Evolutionary conservation across 2,797 vertebrate genomes (phyloP).

Genomic region (Characodon lateralis): DNA sequence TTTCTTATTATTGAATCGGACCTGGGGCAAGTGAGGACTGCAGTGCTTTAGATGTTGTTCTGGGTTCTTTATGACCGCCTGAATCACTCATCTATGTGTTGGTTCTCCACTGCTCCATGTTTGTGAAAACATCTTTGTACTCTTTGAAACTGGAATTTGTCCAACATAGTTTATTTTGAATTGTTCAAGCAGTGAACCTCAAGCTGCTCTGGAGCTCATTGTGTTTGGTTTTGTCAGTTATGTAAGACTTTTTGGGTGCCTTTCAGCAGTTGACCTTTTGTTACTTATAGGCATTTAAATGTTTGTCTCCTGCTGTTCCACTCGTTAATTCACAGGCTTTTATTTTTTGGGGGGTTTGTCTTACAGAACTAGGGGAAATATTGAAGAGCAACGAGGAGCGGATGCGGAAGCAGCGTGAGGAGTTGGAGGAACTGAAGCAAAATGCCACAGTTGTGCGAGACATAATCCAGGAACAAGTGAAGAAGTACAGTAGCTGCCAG

Average conservation of each 20-base stretch:
- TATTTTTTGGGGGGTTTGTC: not conserved
- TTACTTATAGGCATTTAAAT: not conserved
- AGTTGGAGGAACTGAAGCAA: constrained; percentile 77
- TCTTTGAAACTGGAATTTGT: not conserved
- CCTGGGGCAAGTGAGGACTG: not conserved
- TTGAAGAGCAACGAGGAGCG: constrained; percentile 80
- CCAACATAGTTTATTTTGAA: not conserved
- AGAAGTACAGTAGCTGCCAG: constrained; percentile 77
- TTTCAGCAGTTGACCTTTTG: not conserved
- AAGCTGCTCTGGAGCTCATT: not conserved
- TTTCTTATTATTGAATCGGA: not conserved
- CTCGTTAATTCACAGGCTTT: not conserved
- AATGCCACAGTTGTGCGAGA: constrained; percentile 74
- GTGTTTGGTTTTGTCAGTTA: not conserved
- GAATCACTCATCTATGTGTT: too few species aligned
- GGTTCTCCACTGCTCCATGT: not conserved
- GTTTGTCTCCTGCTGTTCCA: not conserved
- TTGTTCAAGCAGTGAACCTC: not conserved
- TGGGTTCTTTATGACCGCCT: not conserved
- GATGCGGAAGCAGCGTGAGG: constrained; percentile 78
- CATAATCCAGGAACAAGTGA: constrained; percentile 72
- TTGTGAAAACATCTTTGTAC: not conserved
- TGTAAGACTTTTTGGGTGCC: not conserved
- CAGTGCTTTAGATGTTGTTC: not conserved
- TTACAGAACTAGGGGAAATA: constrained; percentile 82